phyloP scores from a whole-genome alignment of 1,140 invertebrate species.

The Euura saliciscinereae region DNA sequence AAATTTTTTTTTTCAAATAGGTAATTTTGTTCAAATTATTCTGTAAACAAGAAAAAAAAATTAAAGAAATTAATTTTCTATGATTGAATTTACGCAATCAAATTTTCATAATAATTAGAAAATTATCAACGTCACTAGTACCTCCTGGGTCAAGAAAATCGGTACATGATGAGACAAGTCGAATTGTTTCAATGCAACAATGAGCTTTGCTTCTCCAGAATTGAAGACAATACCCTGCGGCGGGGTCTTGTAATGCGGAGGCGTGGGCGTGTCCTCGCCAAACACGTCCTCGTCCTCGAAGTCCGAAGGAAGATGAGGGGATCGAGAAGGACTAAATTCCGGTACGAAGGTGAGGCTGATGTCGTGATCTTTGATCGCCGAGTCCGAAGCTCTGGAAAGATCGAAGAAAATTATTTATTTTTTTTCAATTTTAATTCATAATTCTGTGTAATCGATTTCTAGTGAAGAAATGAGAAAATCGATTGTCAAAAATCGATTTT shows the following conservation, averaged over 20 bases:
- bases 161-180: constrained; percentile 40
- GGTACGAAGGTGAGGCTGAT: constrained; percentile 39
- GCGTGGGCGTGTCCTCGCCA: constrained; percentile 49
- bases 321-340: constrained; percentile 43
- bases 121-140: constrained; percentile 21
- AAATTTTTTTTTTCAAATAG: too few relatives aligned
- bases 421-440: background rate
- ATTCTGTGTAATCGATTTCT: background rate
- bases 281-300: constrained; percentile 44
- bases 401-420: too few relatives aligned
- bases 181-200: constrained; percentile 39
- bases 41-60: too few relatives aligned
- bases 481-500: too few relatives aligned
- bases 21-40: too few relatives aligned
- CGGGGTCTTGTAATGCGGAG: constrained; percentile 45
- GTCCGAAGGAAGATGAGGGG: constrained; percentile 43
- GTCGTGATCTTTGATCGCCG: constrained; percentile 25
- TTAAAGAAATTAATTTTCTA: too few relatives aligned
- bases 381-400: too few relatives aligned
- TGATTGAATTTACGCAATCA: background rate
- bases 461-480: too few relatives aligned
- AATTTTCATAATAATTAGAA: too few relatives aligned
- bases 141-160: constrained; percentile 53
- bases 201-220: constrained; percentile 38
- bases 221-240: constrained; percentile 42